Percentiles rank a stretch among this genome's conserved stretches.
Conservation (phyloP, 2,888 invertebrate genomes). For the Ornithoptera priamus region DNA sequence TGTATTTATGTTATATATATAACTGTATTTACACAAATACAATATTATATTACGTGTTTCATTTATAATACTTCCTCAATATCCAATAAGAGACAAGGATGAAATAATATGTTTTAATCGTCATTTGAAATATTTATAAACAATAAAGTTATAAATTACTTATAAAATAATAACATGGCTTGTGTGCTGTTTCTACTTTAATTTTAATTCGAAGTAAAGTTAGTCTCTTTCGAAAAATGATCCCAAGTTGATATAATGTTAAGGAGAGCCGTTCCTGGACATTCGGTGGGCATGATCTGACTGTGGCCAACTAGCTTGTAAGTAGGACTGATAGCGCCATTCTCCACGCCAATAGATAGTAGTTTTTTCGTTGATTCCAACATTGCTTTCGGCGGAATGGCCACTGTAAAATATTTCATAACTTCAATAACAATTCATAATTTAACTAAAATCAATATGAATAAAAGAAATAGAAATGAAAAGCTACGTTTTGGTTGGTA, state of each 20-base stretch:
- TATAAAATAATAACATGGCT: not conserved
- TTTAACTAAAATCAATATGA: not conserved
- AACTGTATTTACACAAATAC: too few species aligned
- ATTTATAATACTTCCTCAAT: not conserved
- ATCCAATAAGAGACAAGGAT: not conserved
- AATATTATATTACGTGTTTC: too few species aligned
- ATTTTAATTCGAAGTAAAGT: not conserved
- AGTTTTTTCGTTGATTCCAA: conserved; percentile 77
- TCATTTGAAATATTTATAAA: too few species aligned
- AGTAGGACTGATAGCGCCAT: conserved; percentile 76
- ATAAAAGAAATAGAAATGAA: too few species aligned
- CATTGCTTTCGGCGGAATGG: conserved; percentile 79
- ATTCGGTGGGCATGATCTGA: conserved; percentile 77
- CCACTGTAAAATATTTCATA: conserved; percentile 54
- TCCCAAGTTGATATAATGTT: conserved; percentile 83
- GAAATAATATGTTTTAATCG: not conserved
- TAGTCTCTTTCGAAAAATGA: conserved; percentile 52
- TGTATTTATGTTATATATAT: too few species aligned
- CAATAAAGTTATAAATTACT: not conserved
- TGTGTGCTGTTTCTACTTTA: not conserved
- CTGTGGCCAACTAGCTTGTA: conserved; percentile 83
- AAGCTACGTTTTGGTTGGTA: too few species aligned
- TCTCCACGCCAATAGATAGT: conserved; percentile 78
- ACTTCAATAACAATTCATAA: conserved; percentile 21
- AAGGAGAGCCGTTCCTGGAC: conserved; percentile 83